A percentile compares a stretch with the other conserved stretches of the same genome.
phyloP scores from a whole-genome alignment of 37 sponge, comb jelly and placozoan species.

The Diacarnus erythraeanus region DNA sequence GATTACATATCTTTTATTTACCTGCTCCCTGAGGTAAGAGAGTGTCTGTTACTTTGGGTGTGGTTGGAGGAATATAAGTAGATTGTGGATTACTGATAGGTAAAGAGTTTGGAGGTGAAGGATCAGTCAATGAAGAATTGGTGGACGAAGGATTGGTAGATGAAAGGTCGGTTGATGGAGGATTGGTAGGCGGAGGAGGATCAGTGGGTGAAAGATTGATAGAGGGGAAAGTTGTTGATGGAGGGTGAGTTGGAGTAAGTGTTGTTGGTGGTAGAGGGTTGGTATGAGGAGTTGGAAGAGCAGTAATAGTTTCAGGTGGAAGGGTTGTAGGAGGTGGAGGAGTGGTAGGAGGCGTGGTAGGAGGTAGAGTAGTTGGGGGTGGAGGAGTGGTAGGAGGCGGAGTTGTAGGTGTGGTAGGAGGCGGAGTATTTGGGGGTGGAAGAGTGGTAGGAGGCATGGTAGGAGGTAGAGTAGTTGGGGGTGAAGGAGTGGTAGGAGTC shows the following conservation, averaged over 20 bases:
- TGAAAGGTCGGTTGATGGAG: not conserved
- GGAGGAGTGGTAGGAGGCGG: not conserved
- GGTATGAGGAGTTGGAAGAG: not conserved
- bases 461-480: not conserved
- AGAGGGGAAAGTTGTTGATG: not conserved
- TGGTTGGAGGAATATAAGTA: not conserved
- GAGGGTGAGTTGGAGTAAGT: not conserved
- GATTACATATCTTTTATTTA: too few species aligned
- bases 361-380: conserved; percentile 10
- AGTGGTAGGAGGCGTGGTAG: not conserved
- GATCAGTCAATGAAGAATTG: not conserved
- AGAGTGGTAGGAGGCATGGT: not conserved
- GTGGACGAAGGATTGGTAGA: not conserved
- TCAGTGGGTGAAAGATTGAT: not conserved
- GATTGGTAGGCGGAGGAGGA: conserved; percentile 7
- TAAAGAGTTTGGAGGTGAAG: not conserved
- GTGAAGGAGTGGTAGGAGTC: not conserved
- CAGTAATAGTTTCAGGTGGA: not conserved
- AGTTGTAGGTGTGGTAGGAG: not conserved
- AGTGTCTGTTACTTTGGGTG: not conserved
- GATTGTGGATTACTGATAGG: not conserved
- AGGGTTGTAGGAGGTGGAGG: not conserved
- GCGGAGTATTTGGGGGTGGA: not conserved
- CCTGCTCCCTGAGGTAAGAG: too few species aligned
- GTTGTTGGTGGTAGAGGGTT: not conserved